Percentiles rank a stretch among this genome's conserved stretches.
Conservation (phyloP, 2,797 vertebrate species). For the Tragelaphus oryx region DNA sequence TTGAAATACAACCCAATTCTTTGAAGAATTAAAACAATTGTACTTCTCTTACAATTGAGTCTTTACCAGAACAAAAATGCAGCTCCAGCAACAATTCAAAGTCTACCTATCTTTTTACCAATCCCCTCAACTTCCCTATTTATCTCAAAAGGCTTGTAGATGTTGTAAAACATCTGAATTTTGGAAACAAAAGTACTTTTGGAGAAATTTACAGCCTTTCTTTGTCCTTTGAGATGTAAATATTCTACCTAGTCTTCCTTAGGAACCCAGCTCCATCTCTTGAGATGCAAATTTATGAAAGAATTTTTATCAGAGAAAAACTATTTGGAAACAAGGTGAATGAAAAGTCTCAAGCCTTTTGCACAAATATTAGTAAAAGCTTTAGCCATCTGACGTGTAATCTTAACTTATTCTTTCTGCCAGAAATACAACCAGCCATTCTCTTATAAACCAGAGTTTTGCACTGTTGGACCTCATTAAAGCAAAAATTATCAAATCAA, state of each 20-base stretch:
- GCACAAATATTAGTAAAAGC: background rate
- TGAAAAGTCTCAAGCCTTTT: background rate
- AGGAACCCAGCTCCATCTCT: background rate
- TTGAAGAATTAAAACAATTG: background rate
- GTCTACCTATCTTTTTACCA: background rate
- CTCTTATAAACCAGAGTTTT: background rate
- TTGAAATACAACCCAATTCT: background rate
- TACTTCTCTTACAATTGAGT: background rate
- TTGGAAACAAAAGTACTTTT: background rate
- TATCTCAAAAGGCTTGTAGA: background rate
- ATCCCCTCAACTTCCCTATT: background rate
- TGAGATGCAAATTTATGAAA: background rate
- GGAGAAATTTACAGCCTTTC: background rate
- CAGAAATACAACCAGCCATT: background rate
- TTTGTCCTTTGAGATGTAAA: background rate
- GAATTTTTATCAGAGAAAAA: background rate
- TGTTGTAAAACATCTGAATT: background rate
- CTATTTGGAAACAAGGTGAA: background rate
- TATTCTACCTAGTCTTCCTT: background rate
- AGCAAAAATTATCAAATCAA: background rate
- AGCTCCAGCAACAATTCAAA: background rate
- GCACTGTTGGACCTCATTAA: background rate
- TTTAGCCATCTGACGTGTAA: background rate
- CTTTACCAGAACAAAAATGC: background rate
- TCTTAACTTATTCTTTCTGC: background rate